Percentiles rank a stretch among this genome's conserved stretches.
Evolutionary conservation across 2,888 invertebrate genomes (phyloP).

Genomic region (Leucoma salicis): DNA sequence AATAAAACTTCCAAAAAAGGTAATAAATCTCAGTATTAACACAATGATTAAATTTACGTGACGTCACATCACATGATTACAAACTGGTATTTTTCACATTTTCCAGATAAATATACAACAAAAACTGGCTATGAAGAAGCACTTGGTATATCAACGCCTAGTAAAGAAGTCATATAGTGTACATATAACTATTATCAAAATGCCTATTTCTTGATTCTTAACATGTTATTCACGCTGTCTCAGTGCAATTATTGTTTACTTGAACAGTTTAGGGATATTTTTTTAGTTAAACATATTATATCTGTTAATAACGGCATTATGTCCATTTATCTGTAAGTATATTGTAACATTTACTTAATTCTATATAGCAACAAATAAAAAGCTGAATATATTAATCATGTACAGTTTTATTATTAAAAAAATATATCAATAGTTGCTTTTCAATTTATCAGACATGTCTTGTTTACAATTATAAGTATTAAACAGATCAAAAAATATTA

Average conservation of each 20-base stretch:
- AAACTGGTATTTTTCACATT: too few species aligned
- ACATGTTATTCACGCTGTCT: slow-evolving; percentile 54
- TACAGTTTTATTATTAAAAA: slow-evolving; percentile 72
- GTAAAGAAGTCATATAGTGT: slow-evolving; percentile 89
- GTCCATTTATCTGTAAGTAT: slow-evolving; percentile 66
- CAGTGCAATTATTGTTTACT: slow-evolving; percentile 72
- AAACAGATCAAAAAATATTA: too few species aligned
- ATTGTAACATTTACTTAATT: slow-evolving; percentile 65
- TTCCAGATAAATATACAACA: slow-evolving; percentile 80
- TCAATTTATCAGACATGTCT: slow-evolving; percentile 1
- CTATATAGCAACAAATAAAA: slow-evolving; percentile 50
- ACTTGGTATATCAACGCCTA: slow-evolving; percentile 94
- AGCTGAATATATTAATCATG: slow-evolving; percentile 70
- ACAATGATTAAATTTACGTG: too few species aligned
- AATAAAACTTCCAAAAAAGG: slow-evolving; percentile 74
- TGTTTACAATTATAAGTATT: too few species aligned
- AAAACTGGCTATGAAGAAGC: slow-evolving; percentile 94
- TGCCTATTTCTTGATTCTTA: slow-evolving; percentile 44
- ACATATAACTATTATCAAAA: slow-evolving; percentile 37
- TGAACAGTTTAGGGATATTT: slow-evolving; percentile 65
- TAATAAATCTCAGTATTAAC: slow-evolving; percentile 36
- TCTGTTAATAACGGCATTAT: slow-evolving; percentile 61
- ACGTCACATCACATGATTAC: too few species aligned
- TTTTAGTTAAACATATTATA: slow-evolving; percentile 50
- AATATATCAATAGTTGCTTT: slow-evolving; percentile 43